A percentile compares a stretch with the other conserved stretches of the same genome.
Conservation (phyloP, 2,888 invertebrate species). For the Latrodectus elegans region DNA sequence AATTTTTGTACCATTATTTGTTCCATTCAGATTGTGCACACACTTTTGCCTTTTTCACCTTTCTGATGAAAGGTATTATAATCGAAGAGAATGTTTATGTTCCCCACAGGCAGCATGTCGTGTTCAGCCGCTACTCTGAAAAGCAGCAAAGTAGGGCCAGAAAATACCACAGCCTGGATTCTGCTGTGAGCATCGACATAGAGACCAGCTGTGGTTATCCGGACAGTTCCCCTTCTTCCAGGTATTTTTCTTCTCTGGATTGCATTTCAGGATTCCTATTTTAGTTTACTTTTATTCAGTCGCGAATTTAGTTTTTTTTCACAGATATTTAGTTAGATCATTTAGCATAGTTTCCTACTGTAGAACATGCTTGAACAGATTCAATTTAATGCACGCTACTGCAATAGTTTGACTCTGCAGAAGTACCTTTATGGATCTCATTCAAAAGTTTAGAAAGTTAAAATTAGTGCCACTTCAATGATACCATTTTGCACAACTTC, state of each 20-base stretch:
- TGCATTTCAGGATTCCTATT: background rate
- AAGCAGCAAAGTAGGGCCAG: conserved; percentile 68
- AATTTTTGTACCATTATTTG: too few relatives aligned
- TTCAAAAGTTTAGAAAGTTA: too few relatives aligned
- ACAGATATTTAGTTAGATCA: conserved; percentile 1
- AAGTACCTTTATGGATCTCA: too few relatives aligned
- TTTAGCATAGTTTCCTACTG: conserved; percentile 12
- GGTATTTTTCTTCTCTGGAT: conserved; percentile 62
- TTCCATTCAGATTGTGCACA: background rate
- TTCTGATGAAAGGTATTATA: background rate
- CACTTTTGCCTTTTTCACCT: background rate
- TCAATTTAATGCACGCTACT: background rate
- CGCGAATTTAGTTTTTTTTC: background rate
- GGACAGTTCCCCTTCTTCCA: conserved; percentile 70
- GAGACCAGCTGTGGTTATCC: conserved; percentile 71
- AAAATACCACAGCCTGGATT: conserved; percentile 70
- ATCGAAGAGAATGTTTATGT: conserved; percentile 22
- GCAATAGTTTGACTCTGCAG: background rate
- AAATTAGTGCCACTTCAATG: too few relatives aligned
- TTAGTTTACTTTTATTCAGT: conserved; percentile 11
- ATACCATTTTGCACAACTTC: too few relatives aligned
- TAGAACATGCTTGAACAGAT: conserved; percentile 5
- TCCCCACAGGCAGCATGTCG: conserved; percentile 70
- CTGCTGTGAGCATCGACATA: conserved; percentile 68
- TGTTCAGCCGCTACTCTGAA: conserved; percentile 70